Evolutionary conservation across 2,888 invertebrate species (phyloP).

Genomic region (Glaucopsyche alexis): DNA sequence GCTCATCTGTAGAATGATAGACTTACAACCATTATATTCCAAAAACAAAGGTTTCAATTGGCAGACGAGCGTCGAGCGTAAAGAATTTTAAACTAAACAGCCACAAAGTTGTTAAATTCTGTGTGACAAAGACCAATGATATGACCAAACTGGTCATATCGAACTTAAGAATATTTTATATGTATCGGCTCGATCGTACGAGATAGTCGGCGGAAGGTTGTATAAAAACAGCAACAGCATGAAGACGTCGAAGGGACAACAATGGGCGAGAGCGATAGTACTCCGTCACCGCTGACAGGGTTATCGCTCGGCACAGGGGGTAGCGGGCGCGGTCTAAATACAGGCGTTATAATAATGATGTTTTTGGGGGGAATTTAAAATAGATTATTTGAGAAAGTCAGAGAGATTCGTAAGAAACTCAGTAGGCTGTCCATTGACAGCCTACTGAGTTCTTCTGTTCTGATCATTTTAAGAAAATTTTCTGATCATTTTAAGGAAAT

Average conservation of each 20-base stretch:
- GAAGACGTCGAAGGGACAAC: slow-evolving; percentile 68
- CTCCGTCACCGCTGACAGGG: slow-evolving; percentile 78
- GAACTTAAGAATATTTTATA: neutral
- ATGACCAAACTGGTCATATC: no score
- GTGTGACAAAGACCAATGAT: neutral
- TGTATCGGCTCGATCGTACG: neutral
- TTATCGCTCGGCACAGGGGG: slow-evolving; percentile 53
- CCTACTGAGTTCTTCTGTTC: no score
- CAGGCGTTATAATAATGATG: neutral
- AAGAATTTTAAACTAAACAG: no score
- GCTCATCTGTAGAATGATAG: neutral
- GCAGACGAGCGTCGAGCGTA: neutral
- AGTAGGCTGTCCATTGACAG: no score
- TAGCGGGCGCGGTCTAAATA: neutral
- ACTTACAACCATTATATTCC: no score
- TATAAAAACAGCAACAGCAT: slow-evolving; percentile 44
- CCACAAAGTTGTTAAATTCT: neutral
- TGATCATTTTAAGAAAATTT: no score
- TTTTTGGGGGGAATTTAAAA: neutral
- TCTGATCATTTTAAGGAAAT: no score
- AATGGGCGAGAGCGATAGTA: slow-evolving; percentile 55
- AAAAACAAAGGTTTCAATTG: no score
- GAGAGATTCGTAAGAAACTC: no score
- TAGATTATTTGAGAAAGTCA: neutral
- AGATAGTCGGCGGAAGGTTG: slow-evolving; percentile 7